Base-by-base conservation (phyloP, 2,797 vertebrate species). In the Hippoglossus hippoglossus region DNA sequence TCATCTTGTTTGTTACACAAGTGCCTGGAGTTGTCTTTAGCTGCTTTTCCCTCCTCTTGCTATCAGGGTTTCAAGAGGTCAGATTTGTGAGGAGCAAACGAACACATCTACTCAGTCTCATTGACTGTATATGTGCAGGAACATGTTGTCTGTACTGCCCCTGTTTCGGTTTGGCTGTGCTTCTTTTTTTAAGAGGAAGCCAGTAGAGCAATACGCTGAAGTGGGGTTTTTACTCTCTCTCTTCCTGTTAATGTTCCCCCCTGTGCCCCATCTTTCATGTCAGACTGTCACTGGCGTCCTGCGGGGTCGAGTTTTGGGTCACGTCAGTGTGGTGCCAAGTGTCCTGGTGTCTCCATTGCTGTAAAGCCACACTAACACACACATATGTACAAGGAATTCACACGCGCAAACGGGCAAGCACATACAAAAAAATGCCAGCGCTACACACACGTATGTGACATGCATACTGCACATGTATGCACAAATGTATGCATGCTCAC, bases 1-100 rank as follows among this genome's bases (percentile, higher is more conserved):
- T 89, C 89, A 91, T 90, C 87, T 86, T 91, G 85, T 75, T 89
- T 87, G 74, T 89, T 88, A 86, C 77, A 82, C 81, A 88, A 91
- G 77, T 71, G 66, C 80, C 79, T 81, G 66, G 71, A 86, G 79
- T 86, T 87, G 81, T 86, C 75, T 81, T 84, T 22, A 73, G 64
- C 61, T 75, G 67, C 64, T 80, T 46, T 73, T 26, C 16, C 57
- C 62, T 51, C 46, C 72, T 24, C 73, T 57, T 15, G 57, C 58
- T 53, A 67, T 81, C 28, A 55, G 56, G 72, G 76, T 90, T 88
- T 68, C 75, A 57, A 72, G 69, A 81, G 78, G 71, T 90, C 51
- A 63, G 62, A 22, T 64, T 73, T 65, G 65, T 68, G 26, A 76
- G 69, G 55, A 52, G 71, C 36, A 70, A 79, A 72, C 71, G 0